Evolutionary conservation across 2,888 invertebrate genomes (phyloP), one percentile per base, ranked within the genome.

Genomic region (Eilema sororculum): DNA sequence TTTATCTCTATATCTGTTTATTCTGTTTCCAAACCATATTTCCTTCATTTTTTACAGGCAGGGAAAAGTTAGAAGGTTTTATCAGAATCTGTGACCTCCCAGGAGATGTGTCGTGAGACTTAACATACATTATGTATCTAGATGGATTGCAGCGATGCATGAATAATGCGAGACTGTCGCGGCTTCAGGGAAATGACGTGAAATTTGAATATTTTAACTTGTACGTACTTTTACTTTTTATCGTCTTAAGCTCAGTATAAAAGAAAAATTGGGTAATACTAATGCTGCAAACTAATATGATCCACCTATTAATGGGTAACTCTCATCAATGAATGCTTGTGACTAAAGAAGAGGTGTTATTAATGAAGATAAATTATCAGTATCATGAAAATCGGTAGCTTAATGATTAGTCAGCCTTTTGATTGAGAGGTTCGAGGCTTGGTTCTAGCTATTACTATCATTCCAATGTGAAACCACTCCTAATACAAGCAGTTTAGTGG

Each of bases 121-220:
- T 69, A 33, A 37, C 65, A 65, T 61, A 57, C 69, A 65, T 65
- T 37, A 65, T 69, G 56, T 60, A 69, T 69, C 28, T 52, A 33
- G 16, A 12, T 56, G 58, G 16, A 65, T 59, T 68, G 68, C 59
- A 69, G 22, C 13, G 20, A 16, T 59, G 64, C 64, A 65, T 65
- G 52, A 60, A 10, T 24, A 52, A 69, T 46, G n/a, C n/a, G 46
- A 24, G 22, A 33, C 8, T 24, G 57, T 52, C 22, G 56, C 33
- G 28, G 8, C 41, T 28, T 41, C 41, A 5, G 28, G 41, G 13
- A 22, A 52, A 65, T 33, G 56, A 28, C 24, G 56, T 13, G 16
- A 65, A 16, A 22, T 22, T 33, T 30, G 33, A 56, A 33, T 22
- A 57, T 33, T 57, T 16, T 30, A 16, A 65, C 8, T 60, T 60